Evolutionary conservation across 2,113 vertebrate species (phyloP).

Genomic region (Montifringilla adamsi): DNA sequence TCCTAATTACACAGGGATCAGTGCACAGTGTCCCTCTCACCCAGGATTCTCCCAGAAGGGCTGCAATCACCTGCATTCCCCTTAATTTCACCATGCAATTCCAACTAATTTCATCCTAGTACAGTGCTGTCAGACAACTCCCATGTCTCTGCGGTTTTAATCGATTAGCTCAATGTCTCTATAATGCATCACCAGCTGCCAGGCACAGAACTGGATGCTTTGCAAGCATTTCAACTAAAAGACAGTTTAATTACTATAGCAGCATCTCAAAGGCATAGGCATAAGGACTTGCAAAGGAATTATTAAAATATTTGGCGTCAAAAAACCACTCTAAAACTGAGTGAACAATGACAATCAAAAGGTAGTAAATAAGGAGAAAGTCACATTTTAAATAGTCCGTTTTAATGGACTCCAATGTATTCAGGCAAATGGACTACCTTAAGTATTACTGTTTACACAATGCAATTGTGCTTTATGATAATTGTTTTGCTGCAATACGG

Average conservation of each 20-base stretch:
- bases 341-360: constrained; percentile 71
- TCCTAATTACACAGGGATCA: constrained; percentile 90
- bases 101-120: constrained; percentile 95
- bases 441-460: constrained; percentile 39
- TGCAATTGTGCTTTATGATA: not conserved
- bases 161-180: constrained; percentile 94
- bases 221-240: constrained; percentile 82
- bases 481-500: constrained; percentile 39
- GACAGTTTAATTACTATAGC: constrained; percentile 91
- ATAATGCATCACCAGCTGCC: constrained; percentile 93
- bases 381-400: constrained; percentile 53
- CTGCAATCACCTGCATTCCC: constrained; percentile 87
- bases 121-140: constrained; percentile 93
- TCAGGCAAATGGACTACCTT: constrained; percentile 56
- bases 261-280: constrained; percentile 80
- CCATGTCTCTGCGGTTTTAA: constrained; percentile 92
- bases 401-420: constrained; percentile 62
- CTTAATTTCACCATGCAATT: constrained; percentile 85
- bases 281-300: constrained; percentile 78
- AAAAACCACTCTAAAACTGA: constrained; percentile 74
- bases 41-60: constrained; percentile 83
- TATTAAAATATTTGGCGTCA: constrained; percentile 80
- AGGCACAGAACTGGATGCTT: constrained; percentile 83
- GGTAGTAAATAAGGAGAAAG: constrained; percentile 68
- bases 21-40: constrained; percentile 80